Percentiles rank a stretch among this genome's conserved stretches.
Evolutionary conservation across 1,140 invertebrate genomes (phyloP).

Genomic region (Araneus ventricosus): DNA sequence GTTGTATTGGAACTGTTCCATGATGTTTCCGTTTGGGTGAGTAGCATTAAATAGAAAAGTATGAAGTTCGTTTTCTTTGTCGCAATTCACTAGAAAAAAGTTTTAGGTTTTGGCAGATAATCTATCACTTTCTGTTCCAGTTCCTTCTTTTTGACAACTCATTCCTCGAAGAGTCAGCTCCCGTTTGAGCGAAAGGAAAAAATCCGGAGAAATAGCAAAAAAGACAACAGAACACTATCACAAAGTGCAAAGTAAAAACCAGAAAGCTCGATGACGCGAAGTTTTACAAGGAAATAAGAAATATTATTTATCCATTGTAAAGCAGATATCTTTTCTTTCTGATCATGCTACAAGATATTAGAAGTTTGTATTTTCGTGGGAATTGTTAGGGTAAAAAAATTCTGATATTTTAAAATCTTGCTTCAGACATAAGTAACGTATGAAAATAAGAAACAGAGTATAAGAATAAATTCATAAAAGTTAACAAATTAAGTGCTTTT

Average conservation of each 20-base stretch:
- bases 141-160: conserved; percentile 70
- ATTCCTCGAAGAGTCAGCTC: conserved; percentile 65
- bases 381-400: too few species aligned
- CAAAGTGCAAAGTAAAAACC: background rate
- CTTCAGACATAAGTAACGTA: too few species aligned
- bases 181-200: conserved; percentile 56
- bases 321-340: too few species aligned
- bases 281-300: conserved; percentile 2
- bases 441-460: too few species aligned
- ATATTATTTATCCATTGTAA: background rate
- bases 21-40: conserved; percentile 53
- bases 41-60: conserved; percentile 44
- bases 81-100: conserved; percentile 59
- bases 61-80: conserved; percentile 61
- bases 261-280: conserved; percentile 8
- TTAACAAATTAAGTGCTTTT: too few species aligned
- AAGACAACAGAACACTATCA: conserved; percentile 30
- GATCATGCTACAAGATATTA: too few species aligned
- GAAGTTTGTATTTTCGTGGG: too few species aligned
- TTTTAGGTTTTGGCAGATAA: conserved; percentile 68
- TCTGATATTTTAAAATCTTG: too few species aligned
- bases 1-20: conserved; percentile 14
- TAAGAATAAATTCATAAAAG: too few species aligned
- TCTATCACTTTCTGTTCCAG: conserved; percentile 70
- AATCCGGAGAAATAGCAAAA: background rate